Percentiles rank a stretch among this genome's conserved stretches.
phyloP scores from a whole-genome alignment of 53 echinoderm and acorn worm species.

The Luidia sarsii region DNA sequence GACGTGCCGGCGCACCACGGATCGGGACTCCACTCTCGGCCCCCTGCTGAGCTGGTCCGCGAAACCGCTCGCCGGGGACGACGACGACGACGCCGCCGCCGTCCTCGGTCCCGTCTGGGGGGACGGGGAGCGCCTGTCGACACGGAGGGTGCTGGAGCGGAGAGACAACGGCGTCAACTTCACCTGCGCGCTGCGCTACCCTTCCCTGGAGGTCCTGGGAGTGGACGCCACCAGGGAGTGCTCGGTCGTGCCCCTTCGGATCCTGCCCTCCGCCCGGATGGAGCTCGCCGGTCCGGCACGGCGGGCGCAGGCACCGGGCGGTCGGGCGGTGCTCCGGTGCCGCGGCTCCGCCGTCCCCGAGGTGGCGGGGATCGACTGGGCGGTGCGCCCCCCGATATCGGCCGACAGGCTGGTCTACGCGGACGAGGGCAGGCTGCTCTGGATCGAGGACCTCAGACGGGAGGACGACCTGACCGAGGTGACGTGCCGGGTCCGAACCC shows the following conservation, averaged over 20 bases:
- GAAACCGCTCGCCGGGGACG: not conserved
- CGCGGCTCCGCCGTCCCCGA: not conserved
- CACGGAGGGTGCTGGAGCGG: not conserved
- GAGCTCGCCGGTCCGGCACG: not conserved
- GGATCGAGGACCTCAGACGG: not conserved
- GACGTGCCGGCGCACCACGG: not conserved
- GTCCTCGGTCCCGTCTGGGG: not conserved
- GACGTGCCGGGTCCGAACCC: not conserved
- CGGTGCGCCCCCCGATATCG: not conserved
- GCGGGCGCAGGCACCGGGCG: not conserved
- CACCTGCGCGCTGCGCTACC: constrained; percentile 15
- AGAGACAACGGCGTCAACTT: constrained; percentile 18
- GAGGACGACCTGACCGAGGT: not conserved
- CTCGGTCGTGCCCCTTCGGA: constrained; percentile 4
- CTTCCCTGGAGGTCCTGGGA: not conserved
- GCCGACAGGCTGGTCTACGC: not conserved
- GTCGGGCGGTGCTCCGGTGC: not conserved
- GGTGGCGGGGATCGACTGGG: not conserved
- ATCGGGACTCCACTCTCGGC: not conserved
- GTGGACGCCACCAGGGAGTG: not conserved
- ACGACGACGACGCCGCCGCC: too few species aligned
- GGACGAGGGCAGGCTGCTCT: not conserved
- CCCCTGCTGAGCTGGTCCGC: constrained; percentile 1
- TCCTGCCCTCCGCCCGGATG: not conserved
- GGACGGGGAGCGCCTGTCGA: not conserved